Conservation (phyloP, 2,888 invertebrate species). For the Lasioglossum vierecki region DNA sequence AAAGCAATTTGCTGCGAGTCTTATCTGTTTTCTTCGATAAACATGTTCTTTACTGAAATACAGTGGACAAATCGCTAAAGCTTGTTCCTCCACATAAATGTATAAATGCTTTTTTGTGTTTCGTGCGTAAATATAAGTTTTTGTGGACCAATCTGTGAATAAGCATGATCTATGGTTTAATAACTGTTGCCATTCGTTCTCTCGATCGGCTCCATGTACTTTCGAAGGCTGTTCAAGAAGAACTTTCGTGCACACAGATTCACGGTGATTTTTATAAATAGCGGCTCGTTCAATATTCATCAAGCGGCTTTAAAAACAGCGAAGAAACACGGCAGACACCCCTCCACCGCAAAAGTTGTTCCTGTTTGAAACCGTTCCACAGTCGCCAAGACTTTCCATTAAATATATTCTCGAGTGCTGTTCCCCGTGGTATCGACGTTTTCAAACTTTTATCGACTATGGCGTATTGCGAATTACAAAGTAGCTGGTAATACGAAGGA, state of each 20-base stretch:
- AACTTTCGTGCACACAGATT: not conserved
- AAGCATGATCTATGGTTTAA: too few species aligned
- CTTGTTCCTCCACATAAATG: too few species aligned
- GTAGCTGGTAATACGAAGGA: not conserved
- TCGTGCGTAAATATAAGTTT: not conserved
- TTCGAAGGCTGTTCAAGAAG: not conserved
- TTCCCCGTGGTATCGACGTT: not conserved
- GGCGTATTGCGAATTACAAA: not conserved
- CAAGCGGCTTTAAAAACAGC: not conserved
- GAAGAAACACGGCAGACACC: not conserved
- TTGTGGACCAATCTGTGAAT: not conserved
- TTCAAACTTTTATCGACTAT: not conserved
- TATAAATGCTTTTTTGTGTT: too few species aligned
- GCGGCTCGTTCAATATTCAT: not conserved
- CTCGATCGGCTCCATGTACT: not conserved
- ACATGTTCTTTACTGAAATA: too few species aligned
- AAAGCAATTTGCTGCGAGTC: too few species aligned
- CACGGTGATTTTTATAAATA: not conserved
- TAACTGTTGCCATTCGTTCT: not conserved
- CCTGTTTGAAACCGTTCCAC: not conserved
- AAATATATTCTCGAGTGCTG: slow-evolving; percentile 2
- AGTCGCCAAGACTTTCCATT: not conserved
- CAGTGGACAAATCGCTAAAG: too few species aligned
- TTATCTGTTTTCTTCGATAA: too few species aligned
- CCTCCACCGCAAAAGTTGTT: not conserved